phyloP scores from a whole-genome alignment of 2,888 invertebrate species.

The Amblyteles armatorius region DNA sequence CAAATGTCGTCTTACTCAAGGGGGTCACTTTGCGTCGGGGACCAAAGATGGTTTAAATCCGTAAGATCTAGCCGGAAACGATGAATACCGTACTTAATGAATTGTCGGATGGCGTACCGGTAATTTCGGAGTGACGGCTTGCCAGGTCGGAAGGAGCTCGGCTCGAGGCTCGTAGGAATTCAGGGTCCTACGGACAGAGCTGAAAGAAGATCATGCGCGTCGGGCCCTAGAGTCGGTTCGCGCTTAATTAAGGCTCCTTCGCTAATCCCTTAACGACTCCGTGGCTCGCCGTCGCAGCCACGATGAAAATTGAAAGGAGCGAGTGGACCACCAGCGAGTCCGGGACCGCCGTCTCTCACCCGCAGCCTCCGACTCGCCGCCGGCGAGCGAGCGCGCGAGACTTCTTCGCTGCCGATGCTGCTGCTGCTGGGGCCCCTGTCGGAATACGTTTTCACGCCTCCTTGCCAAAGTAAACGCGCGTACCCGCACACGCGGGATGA shows the following conservation, averaged over 20 bases:
- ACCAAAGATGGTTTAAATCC: neutral
- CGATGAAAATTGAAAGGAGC: constrained; percentile 66
- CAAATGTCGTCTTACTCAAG: neutral
- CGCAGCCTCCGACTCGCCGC: constrained; percentile 44
- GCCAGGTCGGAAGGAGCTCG: constrained; percentile 15
- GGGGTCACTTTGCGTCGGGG: neutral
- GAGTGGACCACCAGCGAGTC: constrained; percentile 63
- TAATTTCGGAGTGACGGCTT: too few species aligned
- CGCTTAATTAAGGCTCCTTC: constrained; percentile 68
- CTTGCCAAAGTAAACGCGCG: constrained; percentile 74
- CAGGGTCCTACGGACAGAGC: constrained; percentile 19
- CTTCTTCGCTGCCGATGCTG: constrained; percentile 60
- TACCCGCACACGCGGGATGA: constrained; percentile 53
- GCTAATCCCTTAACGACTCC: constrained; percentile 70
- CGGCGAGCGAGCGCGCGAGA: constrained; percentile 48
- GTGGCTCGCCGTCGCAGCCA: constrained; percentile 55
- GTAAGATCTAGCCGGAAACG: neutral
- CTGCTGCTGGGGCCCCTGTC: constrained; percentile 61
- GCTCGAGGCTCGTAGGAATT: constrained; percentile 25
- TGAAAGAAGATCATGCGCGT: constrained; percentile 45
- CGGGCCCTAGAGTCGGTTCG: constrained; percentile 51
- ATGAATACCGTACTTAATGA: too few species aligned
- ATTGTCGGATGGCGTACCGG: too few species aligned
- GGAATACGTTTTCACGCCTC: constrained; percentile 75
- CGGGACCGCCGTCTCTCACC: constrained; percentile 18